phyloP scores from a whole-genome alignment of 2,888 invertebrate genomes.

The Apotomis capreana region DNA sequence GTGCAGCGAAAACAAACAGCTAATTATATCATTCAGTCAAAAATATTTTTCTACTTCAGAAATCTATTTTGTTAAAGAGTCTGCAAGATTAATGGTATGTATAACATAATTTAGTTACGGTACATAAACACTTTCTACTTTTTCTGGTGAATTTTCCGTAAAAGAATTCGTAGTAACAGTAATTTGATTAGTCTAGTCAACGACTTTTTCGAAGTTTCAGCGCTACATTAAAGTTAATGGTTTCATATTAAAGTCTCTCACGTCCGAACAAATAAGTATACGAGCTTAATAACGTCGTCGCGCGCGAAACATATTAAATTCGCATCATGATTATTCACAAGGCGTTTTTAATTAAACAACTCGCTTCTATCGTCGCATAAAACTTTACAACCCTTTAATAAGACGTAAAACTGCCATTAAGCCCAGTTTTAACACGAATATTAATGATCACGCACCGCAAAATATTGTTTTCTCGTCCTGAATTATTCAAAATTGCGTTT shows the following conservation, averaged over 20 bases:
- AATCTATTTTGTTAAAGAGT: not conserved
- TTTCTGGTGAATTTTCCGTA: not conserved
- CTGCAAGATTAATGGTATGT: not conserved
- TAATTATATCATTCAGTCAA: conserved; percentile 5
- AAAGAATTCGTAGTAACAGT: not conserved
- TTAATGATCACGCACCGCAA: conserved; percentile 76
- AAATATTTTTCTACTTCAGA: not conserved
- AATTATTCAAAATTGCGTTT: conserved; percentile 31
- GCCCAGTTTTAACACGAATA: conserved; percentile 73
- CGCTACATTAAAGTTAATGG: conserved; percentile 42
- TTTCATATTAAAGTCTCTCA: conserved; percentile 43
- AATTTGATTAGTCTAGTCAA: conserved; percentile 1
- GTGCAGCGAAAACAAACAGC: conserved; percentile 11
- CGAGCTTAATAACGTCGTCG: conserved; percentile 48
- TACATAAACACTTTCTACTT: not conserved
- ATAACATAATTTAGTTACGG: not conserved
- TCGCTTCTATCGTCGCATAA: conserved; percentile 70
- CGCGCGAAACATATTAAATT: conserved; percentile 63
- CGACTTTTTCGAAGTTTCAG: conserved; percentile 8
- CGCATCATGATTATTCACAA: conserved; percentile 77
- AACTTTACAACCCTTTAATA: conserved; percentile 83
- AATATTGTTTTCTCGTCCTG: conserved; percentile 52
- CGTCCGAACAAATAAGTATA: conserved; percentile 48
- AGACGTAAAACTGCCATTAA: conserved; percentile 76
- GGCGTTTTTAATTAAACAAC: conserved; percentile 81